Evolutionary conservation across 2,113 vertebrate genomes (phyloP).

Genomic region (Tinamus guttatus): DNA sequence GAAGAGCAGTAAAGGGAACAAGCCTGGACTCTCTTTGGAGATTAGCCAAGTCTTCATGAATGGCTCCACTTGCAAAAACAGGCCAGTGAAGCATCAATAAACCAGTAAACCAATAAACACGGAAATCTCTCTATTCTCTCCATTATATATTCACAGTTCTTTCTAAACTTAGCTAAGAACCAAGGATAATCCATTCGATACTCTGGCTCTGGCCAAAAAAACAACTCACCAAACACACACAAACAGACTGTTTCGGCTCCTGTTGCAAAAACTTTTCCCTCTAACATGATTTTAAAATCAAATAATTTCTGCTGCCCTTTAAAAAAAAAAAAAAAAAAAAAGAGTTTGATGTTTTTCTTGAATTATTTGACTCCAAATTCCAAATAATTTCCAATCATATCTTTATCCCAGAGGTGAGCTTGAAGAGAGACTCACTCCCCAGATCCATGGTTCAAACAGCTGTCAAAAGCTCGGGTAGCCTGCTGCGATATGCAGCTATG

Average conservation of each 20-base stretch:
- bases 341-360: constrained; percentile 18
- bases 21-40: constrained; percentile 66
- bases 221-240: background rate
- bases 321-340: too few relatives aligned
- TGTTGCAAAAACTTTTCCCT: constrained; percentile 1
- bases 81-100: constrained; percentile 26
- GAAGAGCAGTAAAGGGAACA: constrained; percentile 56
- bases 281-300: constrained; percentile 46
- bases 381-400: constrained; percentile 1
- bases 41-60: constrained; percentile 53
- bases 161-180: constrained; percentile 70
- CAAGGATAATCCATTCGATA: constrained; percentile 57
- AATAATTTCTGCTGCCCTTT: background rate
- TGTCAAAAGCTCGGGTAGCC: background rate
- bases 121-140: constrained; percentile 50
- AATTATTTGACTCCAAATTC: background rate
- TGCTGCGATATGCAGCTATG: background rate
- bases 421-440: background rate
- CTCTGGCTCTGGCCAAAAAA: constrained; percentile 28
- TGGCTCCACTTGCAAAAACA: constrained; percentile 15
- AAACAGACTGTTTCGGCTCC: background rate
- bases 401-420: background rate
- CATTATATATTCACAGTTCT: constrained; percentile 40
- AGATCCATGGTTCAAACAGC: background rate
- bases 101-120: constrained; percentile 54